Percentiles rank a stretch among this genome's conserved stretches.
Evolutionary conservation across 2,888 invertebrate species (phyloP).

Genomic region (Entomobrya proxima): DNA sequence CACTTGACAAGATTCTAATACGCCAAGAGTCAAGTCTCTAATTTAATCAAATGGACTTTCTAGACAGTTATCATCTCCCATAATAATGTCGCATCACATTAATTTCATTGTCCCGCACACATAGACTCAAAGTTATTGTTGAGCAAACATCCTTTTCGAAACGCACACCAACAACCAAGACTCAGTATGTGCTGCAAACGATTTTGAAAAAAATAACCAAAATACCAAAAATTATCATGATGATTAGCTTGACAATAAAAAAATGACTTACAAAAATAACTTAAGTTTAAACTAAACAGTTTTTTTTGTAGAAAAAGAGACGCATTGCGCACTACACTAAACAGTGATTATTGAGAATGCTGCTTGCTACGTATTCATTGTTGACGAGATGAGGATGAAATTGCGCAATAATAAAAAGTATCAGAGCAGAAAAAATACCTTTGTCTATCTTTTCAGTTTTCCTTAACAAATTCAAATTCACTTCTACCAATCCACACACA

Average conservation of each 20-base stretch:
- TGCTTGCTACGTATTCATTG: not conserved
- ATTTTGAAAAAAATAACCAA: not conserved
- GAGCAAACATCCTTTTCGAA: not conserved
- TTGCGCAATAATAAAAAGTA: constrained; percentile 60
- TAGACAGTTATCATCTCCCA: constrained; percentile 43
- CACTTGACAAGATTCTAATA: constrained; percentile 49
- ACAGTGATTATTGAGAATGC: not conserved
- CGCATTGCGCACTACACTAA: not conserved
- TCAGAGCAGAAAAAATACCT: constrained; percentile 59
- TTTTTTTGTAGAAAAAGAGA: not conserved
- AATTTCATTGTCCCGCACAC: constrained; percentile 33
- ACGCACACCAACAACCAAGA: not conserved
- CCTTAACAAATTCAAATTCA: constrained; percentile 42
- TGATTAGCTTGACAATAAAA: constrained; percentile 36
- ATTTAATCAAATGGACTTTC: constrained; percentile 50
- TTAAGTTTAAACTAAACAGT: not conserved
- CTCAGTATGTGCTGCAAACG: not conserved
- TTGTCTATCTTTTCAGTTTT: not conserved
- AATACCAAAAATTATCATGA: constrained; percentile 20
- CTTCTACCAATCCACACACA: constrained; percentile 19
- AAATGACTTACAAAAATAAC: constrained; percentile 23
- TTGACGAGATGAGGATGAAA: constrained; percentile 19
- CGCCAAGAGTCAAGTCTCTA: constrained; percentile 37
- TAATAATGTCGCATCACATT: constrained; percentile 20
- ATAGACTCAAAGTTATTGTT: not conserved